These are phyloP conservation scores for Nasalis larvatus DNA, from an alignment of 2,113 vertebrate genomes.

Conservation along the genomic window DNA sequence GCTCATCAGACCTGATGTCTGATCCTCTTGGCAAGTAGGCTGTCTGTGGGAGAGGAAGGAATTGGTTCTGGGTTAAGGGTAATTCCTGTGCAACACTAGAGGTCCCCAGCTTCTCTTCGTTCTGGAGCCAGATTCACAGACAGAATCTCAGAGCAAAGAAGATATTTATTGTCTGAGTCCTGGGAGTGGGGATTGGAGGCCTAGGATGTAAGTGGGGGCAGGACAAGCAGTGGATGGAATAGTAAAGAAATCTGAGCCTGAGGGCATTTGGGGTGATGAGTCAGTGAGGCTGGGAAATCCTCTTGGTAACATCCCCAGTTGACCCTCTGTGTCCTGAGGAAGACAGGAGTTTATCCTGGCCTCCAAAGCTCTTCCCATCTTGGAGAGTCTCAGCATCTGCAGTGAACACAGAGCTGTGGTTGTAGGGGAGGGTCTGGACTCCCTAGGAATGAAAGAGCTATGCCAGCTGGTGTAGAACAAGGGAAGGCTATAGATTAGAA, in stretches of 20 bases:
- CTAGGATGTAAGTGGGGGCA: neutral
- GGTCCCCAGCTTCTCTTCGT: neutral
- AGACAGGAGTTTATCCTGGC: neutral
- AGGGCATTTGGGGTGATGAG: neutral
- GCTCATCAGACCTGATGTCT: neutral
- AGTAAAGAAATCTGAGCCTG: neutral
- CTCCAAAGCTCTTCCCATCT: neutral
- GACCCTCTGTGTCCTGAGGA: neutral
- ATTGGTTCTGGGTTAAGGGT: neutral
- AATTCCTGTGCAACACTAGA: neutral
- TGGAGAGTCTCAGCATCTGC: neutral
- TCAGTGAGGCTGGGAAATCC: neutral
- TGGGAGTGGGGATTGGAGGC: neutral
- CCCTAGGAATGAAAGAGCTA: neutral
- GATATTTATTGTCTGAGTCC: neutral
- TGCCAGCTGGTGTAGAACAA: neutral
- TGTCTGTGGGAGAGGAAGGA: neutral
- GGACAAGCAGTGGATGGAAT: neutral
- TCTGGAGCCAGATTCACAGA: neutral
- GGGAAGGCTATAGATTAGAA: neutral
- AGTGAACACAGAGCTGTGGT: neutral
- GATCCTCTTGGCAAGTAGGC: neutral
- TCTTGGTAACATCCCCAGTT: neutral
- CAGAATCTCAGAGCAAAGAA: neutral
- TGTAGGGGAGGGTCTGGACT: neutral